Evolutionary conservation across 2,888 invertebrate species (phyloP).

Genomic region (Dolichopus griseipennis): DNA sequence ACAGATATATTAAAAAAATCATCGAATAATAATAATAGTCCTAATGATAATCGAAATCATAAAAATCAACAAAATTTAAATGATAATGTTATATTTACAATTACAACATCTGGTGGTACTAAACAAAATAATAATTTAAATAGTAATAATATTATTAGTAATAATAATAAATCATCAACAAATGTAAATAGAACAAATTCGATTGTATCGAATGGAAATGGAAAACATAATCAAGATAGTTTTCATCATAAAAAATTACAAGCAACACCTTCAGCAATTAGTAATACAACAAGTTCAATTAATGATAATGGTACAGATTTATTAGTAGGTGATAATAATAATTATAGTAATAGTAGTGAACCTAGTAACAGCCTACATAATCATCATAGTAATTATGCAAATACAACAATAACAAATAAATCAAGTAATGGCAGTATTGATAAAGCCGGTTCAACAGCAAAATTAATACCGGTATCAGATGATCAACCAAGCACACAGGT

Average conservation of each 20-base stretch:
- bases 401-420: slow-evolving; percentile 30
- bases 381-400: not conserved
- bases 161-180: not conserved
- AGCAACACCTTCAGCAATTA: not conserved
- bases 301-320: not conserved
- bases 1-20: not conserved
- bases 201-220: not conserved
- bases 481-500: slow-evolving; percentile 42
- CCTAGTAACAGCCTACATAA: not conserved
- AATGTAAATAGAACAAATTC: not conserved
- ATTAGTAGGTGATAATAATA: not conserved
- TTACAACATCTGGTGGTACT: not conserved
- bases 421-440: slow-evolving; percentile 35
- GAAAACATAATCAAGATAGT: not conserved
- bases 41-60: not conserved
- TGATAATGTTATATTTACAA: slow-evolving; percentile 1
- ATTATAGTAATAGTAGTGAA: not conserved
- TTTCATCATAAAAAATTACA: not conserved
- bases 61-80: not conserved
- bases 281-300: not conserved
- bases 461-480: slow-evolving; percentile 35
- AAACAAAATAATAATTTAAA: not conserved
- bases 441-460: slow-evolving; percentile 40
- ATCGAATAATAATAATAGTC: not conserved
- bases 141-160: not conserved